A percentile compares a stretch with the other conserved stretches of the same genome.
phyloP scores from a whole-genome alignment of 1,140 invertebrate species.

The Triops longicaudatus region DNA sequence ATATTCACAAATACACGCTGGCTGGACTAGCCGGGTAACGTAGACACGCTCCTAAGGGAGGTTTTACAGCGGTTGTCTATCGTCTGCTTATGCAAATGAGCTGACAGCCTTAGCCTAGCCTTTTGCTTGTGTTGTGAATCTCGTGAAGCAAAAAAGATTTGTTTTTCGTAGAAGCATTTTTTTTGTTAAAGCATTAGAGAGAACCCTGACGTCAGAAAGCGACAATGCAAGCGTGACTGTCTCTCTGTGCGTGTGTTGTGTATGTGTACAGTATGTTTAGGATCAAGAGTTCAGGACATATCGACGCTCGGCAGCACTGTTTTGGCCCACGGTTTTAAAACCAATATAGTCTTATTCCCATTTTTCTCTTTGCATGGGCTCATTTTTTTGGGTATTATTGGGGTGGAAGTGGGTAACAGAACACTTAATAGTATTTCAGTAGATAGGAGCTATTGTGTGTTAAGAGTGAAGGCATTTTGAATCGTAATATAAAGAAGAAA shows the following conservation, averaged over 20 bases:
- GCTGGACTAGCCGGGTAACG: not conserved
- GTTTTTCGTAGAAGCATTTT: not conserved
- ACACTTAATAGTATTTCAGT: too few species aligned
- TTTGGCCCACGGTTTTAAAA: not conserved
- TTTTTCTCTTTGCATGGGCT: not conserved
- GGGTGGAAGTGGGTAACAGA: too few species aligned
- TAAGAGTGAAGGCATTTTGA: too few species aligned
- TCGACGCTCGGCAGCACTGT: not conserved
- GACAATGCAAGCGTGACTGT: not conserved
- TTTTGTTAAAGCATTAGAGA: not conserved
- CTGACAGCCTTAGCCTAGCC: not conserved
- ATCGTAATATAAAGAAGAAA: too few species aligned
- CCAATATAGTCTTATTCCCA: not conserved
- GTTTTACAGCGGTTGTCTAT: not conserved
- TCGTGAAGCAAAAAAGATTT: not conserved
- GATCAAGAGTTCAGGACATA: not conserved
- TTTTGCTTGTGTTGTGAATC: not conserved
- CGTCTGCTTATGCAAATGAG: slow-evolving; percentile 14
- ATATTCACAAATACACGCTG: too few species aligned
- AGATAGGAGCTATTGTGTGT: too few species aligned
- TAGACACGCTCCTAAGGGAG: too few species aligned
- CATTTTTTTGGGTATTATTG: not conserved
- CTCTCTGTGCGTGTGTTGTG: too few species aligned
- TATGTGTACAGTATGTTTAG: not conserved
- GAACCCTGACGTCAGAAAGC: not conserved